Evolutionary conservation across 2,888 invertebrate species (phyloP).

Genomic region (Amphipoea oculea): DNA sequence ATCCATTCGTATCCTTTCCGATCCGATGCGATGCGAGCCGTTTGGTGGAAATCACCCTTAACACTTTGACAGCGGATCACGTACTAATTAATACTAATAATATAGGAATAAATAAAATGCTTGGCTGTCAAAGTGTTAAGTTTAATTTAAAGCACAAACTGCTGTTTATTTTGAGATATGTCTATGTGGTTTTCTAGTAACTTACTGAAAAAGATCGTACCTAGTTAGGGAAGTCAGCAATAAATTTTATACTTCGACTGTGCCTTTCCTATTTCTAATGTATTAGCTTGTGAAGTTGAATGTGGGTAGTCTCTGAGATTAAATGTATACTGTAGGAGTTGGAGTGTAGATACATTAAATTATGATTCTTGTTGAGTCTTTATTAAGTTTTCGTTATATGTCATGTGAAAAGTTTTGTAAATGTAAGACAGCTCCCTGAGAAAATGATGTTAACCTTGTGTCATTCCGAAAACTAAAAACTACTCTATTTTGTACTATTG

Average conservation of each 20-base stretch:
- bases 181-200: slow-evolving; percentile 74
- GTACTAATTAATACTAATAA: no score
- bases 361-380: slow-evolving; percentile 79
- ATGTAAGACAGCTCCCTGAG: slow-evolving; percentile 73
- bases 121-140: no score
- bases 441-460: slow-evolving; percentile 74
- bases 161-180: slow-evolving; percentile 69
- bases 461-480: slow-evolving; percentile 77
- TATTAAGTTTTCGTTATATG: slow-evolving; percentile 77
- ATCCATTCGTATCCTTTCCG: no score
- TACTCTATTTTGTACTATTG: slow-evolving; percentile 70
- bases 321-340: slow-evolving; percentile 85
- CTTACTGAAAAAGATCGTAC: slow-evolving; percentile 76
- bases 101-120: no score
- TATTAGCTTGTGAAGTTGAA: slow-evolving; percentile 87
- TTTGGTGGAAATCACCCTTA: no score
- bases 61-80: no score
- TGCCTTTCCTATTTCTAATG: slow-evolving; percentile 91
- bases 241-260: slow-evolving; percentile 91
- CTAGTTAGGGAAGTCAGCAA: slow-evolving; percentile 90
- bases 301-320: slow-evolving; percentile 84
- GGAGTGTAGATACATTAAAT: slow-evolving; percentile 76
- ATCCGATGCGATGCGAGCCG: no score
- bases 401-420: slow-evolving; percentile 74
- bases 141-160: slow-evolving; percentile 65